These are phyloP conservation scores for Hemicrepidius hirtus DNA, from an alignment of 2,888 invertebrate genomes.

Conservation along the genomic window DNA sequence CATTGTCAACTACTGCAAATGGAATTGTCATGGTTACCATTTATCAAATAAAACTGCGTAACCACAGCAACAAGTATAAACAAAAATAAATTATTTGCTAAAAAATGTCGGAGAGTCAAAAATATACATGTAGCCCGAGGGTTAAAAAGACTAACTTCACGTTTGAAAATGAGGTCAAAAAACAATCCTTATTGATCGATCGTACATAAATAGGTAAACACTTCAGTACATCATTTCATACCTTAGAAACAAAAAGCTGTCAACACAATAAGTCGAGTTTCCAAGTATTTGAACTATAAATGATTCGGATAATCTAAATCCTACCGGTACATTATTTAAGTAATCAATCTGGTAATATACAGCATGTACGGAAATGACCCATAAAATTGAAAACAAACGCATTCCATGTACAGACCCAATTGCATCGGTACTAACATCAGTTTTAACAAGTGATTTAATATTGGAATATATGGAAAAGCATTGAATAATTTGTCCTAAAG, in stretches of 20 bases:
- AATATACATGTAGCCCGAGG: no score
- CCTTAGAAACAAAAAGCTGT: conserved; percentile 73
- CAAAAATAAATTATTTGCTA: no score
- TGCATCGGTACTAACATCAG: conserved; percentile 65
- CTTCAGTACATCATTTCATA: no score
- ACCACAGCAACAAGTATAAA: no score
- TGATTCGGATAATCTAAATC: conserved; percentile 66
- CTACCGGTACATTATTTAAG: conserved; percentile 68
- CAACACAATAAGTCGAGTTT: conserved; percentile 72
- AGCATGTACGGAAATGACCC: conserved; percentile 76
- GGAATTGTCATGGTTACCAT: no score
- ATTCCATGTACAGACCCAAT: conserved; percentile 73
- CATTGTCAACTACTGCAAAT: no score
- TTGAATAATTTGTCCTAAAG: conserved; percentile 63
- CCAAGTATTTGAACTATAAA: conserved; percentile 69
- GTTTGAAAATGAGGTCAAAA: no score
- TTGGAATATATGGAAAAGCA: conserved; percentile 75
- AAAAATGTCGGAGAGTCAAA: no score
- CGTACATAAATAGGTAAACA: no score
- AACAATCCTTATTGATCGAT: no score
- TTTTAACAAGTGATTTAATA: conserved; percentile 69
- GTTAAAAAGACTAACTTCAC: no score
- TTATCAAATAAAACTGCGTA: no score
- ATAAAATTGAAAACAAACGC: conserved; percentile 75
- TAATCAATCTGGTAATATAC: conserved; percentile 70